Evolutionary conservation across 2,797 vertebrate genomes (phyloP).

Genomic region (Pantherophis alleghaniensis): DNA sequence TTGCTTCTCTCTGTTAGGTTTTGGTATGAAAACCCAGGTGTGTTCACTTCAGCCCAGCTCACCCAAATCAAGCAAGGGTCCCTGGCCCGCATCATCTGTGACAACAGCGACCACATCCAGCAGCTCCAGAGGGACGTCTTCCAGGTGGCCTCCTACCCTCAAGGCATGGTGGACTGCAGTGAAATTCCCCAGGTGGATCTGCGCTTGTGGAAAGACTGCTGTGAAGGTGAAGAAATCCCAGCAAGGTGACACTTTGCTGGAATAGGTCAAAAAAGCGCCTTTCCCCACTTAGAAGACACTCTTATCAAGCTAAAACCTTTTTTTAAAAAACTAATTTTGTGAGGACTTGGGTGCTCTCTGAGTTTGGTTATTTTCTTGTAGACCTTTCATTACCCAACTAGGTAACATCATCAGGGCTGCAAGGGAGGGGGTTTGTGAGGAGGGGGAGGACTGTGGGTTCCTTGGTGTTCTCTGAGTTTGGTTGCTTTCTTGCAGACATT

Average conservation of each 20-base stretch:
- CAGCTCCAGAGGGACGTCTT: slow-evolving; percentile 71
- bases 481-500: not conserved
- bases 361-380: not conserved
- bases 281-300: not conserved
- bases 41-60: slow-evolving; percentile 64
- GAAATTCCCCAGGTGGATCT: slow-evolving; percentile 64
- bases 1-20: slow-evolving; percentile 55
- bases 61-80: slow-evolving; percentile 68
- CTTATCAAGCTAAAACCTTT: no score
- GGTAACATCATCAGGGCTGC: not conserved
- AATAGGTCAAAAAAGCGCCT: not conserved
- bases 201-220: slow-evolving; percentile 71
- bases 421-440: not conserved
- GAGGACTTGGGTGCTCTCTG: not conserved
- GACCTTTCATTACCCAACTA: not conserved
- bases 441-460: not conserved
- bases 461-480: not conserved
- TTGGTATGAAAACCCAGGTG: slow-evolving; percentile 71
- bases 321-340: no score
- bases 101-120: slow-evolving; percentile 71
- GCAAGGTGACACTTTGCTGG: not conserved
- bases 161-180: slow-evolving; percentile 65
- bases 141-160: slow-evolving; percentile 57
- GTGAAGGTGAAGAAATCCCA: slow-evolving; percentile 61
- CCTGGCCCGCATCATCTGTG: slow-evolving; percentile 70